These are phyloP conservation scores for Luehdorfia chinensis DNA, from an alignment of 1,140 invertebrate genomes.

Conservation along the genomic window DNA sequence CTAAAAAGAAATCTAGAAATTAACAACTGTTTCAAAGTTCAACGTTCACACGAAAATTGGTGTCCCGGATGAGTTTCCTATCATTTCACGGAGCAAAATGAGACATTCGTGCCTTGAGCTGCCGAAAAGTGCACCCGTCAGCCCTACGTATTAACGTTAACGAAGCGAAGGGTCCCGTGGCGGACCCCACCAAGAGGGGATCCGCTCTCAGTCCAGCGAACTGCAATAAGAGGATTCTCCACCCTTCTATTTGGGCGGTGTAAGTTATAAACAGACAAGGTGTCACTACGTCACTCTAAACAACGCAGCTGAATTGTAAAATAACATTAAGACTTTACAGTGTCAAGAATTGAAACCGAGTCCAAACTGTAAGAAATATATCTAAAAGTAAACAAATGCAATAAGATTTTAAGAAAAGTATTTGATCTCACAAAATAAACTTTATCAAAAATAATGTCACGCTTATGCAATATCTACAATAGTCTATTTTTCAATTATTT, in stretches of 20 bases:
- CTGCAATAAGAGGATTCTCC: constrained; percentile 73
- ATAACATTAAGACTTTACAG: no score
- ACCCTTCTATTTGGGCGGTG: constrained; percentile 42
- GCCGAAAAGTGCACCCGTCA: constrained; percentile 66
- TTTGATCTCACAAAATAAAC: no score
- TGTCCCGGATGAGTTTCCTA: constrained; percentile 6
- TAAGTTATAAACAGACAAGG: constrained; percentile 24
- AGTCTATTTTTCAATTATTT: no score
- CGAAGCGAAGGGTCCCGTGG: constrained; percentile 44
- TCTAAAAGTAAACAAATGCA: no score
- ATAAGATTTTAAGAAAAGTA: no score
- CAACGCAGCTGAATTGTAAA: no score
- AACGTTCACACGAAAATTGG: not conserved
- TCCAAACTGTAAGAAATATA: no score
- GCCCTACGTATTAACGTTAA: constrained; percentile 57
- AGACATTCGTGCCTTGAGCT: constrained; percentile 26
- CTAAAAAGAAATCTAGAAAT: not conserved
- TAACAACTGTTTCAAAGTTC: not conserved
- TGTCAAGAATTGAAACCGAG: no score
- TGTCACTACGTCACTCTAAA: no score
- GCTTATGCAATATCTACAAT: no score
- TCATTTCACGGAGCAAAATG: constrained; percentile 20
- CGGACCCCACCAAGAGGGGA: constrained; percentile 10
- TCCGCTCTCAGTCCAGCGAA: constrained; percentile 47
- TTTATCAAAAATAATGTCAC: no score